Evolutionary conservation across 2,113 vertebrate genomes (phyloP), one percentile per base, ranked within the genome.

Genomic region (Charina bottae): DNA sequence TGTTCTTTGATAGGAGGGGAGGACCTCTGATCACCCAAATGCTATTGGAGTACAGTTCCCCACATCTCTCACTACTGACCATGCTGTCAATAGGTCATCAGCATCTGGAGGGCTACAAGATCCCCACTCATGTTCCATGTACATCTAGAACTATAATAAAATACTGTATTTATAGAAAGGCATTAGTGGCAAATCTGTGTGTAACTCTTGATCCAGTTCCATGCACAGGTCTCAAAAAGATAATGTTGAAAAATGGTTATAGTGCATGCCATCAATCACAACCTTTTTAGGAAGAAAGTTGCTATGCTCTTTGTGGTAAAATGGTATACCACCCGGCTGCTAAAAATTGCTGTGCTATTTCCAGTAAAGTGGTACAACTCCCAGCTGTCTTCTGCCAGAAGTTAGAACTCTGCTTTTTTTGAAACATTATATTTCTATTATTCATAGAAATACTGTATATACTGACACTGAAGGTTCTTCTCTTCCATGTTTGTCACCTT

Each of bases 211-310:
- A 9, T 83, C 68, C 46, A 24, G 53, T 11, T 83, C n/a, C 33
- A 37, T 55, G 2, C 26, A 33, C 64, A 78, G 68, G 8, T 58
- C 28, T 55, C n/a, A 33, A 56, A 83, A 55, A 83, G 28, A 56
- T 56, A 90, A 55, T 54, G 21, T 46, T 46, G 9, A 83, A 83
- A 83, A 90, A 90, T 26, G 26, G 53, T 33, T 68, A 53, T 55
- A 83, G 23, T 46, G 1, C 11, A 90, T 7, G 3, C 9, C 28
- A 13, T 58, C 54, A 90, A 59, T 90, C 55, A 28, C n/a, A 92
- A 87, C 2, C 4, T 13, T 92, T 93, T 94, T 28, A 56, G 88
- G 60, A 93, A 60, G 6, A 88, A 85, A 92, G 33, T 72, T 93
- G 1, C 2, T 37, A 49, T 19, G 6, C 26, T 85, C 64, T 89